phyloP scores from a whole-genome alignment of 2,113 vertebrate genomes.

The Pagrus major region DNA sequence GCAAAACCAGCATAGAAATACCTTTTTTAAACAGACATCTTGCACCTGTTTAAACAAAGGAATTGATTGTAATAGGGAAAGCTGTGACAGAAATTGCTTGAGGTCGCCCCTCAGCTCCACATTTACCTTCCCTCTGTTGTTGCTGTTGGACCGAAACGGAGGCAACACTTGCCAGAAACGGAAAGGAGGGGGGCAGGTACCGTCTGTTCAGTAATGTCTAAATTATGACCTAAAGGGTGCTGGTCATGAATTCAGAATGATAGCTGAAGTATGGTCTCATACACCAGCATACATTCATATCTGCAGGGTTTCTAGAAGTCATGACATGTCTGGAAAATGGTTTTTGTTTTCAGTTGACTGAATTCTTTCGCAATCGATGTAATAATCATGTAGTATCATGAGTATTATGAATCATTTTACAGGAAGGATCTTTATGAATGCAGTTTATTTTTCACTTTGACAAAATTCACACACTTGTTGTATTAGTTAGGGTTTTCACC shows the following conservation, averaged over 20 bases:
- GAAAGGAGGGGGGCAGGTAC: not conserved
- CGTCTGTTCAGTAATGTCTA: slow-evolving; percentile 3
- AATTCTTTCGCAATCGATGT: no score
- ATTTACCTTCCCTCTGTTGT: slow-evolving; percentile 48
- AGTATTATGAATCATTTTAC: not conserved
- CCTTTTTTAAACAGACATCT: not conserved
- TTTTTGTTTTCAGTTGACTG: no score
- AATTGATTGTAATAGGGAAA: slow-evolving; percentile 21
- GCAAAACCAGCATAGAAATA: slow-evolving; percentile 18
- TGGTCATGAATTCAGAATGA: not conserved
- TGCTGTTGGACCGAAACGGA: slow-evolving; percentile 40
- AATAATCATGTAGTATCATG: not conserved
- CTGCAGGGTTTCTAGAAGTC: not conserved
- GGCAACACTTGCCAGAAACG: slow-evolving; percentile 12
- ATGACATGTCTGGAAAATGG: not conserved
- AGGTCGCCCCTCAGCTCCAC: slow-evolving; percentile 11
- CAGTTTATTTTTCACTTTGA: not conserved
- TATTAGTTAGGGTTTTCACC: not conserved
- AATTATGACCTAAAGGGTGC: not conserved
- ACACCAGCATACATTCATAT: not conserved
- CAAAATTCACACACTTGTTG: not conserved
- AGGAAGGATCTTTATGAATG: not conserved
- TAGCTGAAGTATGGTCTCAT: not conserved
- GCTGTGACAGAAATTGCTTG: slow-evolving; percentile 12
- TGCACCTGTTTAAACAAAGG: slow-evolving; percentile 66